These are phyloP conservation scores for Tenthredo distinguenda DNA, from an alignment of 2,888 invertebrate genomes.

Conservation along the genomic window DNA sequence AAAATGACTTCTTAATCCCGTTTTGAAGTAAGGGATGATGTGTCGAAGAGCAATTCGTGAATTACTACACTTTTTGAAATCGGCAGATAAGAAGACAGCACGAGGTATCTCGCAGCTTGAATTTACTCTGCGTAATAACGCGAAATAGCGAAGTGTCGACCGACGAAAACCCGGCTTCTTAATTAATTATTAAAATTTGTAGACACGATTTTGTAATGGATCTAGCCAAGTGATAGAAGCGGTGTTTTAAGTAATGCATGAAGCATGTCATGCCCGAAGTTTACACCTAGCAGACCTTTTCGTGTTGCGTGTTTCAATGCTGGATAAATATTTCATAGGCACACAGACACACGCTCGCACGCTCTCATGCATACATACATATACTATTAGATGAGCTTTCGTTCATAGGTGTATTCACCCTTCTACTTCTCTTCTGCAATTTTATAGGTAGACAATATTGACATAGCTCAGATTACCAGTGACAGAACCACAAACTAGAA, in stretches of 20 bases:
- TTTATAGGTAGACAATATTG: background rate
- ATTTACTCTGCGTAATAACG: background rate
- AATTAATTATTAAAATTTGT: background rate
- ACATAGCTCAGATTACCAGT: background rate
- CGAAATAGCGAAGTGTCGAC: background rate
- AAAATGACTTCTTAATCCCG: background rate
- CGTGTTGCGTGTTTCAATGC: slow-evolving; percentile 44
- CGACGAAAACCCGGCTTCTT: background rate
- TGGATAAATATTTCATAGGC: slow-evolving; percentile 29
- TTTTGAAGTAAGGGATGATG: background rate
- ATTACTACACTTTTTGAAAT: background rate
- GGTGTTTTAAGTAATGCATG: slow-evolving; percentile 50
- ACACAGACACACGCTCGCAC: background rate
- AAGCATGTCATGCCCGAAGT: slow-evolving; percentile 33
- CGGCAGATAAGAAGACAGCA: background rate
- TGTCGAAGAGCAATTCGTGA: background rate
- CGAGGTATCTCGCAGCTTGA: background rate
- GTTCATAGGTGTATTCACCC: background rate
- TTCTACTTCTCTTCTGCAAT: background rate
- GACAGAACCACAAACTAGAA: background rate
- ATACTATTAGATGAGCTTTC: background rate
- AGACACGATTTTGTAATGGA: background rate
- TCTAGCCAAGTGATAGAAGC: slow-evolving; percentile 69
- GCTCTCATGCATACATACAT: background rate
- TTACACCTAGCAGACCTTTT: slow-evolving; percentile 22